Evolutionary conservation across 2,797 vertebrate genomes (phyloP).

Genomic region (Merluccius polli): DNA sequence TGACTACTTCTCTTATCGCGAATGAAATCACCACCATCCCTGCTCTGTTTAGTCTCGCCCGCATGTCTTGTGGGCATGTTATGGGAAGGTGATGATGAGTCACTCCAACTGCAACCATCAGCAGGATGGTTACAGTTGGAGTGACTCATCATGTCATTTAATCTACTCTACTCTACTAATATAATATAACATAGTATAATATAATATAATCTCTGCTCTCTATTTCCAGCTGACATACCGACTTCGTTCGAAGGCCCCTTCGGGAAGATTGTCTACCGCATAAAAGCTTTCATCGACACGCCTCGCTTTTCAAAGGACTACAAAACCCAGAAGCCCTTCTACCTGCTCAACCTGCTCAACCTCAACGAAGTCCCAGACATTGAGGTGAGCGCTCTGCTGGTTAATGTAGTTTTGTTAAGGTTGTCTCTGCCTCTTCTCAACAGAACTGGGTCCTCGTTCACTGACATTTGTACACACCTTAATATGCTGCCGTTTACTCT

Average conservation of each 20-base stretch:
- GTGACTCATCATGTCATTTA: not conserved
- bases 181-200: no score
- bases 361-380: conserved; percentile 90
- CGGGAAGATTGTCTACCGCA: conserved; percentile 84
- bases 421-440: not conserved
- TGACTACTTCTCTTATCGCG: not conserved
- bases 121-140: no score
- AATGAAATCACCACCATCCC: not conserved
- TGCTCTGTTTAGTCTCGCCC: not conserved
- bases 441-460: not conserved
- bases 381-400: conserved; percentile 71
- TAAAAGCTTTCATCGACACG: conserved; percentile 87
- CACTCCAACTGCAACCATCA: not conserved
- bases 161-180: not conserved
- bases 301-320: conserved; percentile 93
- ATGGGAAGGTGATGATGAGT: not conserved
- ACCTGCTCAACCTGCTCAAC: conserved; percentile 88
- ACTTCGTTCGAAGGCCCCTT: conserved; percentile 97
- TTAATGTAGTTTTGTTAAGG: not conserved
- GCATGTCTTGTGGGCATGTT: not conserved
- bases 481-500: not conserved
- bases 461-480: no score
- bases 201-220: not conserved
- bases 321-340: conserved; percentile 84
- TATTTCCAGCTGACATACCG: conserved; percentile 75